These are phyloP conservation scores for Nudaria mundana DNA, from an alignment of 2,888 invertebrate genomes.

Conservation along the genomic window DNA sequence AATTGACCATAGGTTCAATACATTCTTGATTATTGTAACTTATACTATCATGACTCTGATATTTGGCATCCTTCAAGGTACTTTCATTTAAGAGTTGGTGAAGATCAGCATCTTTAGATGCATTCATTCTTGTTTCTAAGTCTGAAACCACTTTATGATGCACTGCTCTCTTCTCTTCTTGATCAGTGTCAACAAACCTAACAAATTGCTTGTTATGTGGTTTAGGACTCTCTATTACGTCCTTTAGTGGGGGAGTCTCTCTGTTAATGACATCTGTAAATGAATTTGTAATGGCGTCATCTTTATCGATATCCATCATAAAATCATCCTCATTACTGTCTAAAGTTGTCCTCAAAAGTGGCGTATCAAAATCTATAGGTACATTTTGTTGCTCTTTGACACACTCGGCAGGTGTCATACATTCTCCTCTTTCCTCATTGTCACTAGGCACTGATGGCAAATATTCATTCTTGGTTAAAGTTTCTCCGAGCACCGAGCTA, in stretches of 20 bases:
- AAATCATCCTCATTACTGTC: not conserved
- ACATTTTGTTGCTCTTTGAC: not conserved
- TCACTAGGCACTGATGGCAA: not conserved
- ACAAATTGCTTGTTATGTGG: not conserved
- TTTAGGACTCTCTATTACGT: too few relatives aligned
- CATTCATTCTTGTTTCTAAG: not conserved
- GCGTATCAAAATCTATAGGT: slow-evolving; percentile 3
- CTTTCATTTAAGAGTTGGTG: not conserved
- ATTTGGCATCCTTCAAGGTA: not conserved
- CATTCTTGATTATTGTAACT: not conserved
- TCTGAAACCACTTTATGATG: not conserved
- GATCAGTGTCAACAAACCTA: not conserved
- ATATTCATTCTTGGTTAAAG: not conserved
- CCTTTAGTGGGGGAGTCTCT: not conserved
- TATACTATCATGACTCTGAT: not conserved
- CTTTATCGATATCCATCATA: not conserved
- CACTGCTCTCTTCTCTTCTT: not conserved
- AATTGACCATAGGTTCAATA: not conserved
- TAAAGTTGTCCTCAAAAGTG: not conserved
- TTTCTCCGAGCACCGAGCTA: not conserved
- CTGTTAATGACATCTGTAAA: not conserved
- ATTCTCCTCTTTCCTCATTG: not conserved
- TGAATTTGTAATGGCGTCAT: not conserved
- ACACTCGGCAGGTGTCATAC: not conserved
- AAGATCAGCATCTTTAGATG: not conserved